Evolutionary conservation across 1,140 invertebrate species (phyloP), one percentile per base, ranked within the genome.

Genomic region (Phenacoccus solenopsis): DNA sequence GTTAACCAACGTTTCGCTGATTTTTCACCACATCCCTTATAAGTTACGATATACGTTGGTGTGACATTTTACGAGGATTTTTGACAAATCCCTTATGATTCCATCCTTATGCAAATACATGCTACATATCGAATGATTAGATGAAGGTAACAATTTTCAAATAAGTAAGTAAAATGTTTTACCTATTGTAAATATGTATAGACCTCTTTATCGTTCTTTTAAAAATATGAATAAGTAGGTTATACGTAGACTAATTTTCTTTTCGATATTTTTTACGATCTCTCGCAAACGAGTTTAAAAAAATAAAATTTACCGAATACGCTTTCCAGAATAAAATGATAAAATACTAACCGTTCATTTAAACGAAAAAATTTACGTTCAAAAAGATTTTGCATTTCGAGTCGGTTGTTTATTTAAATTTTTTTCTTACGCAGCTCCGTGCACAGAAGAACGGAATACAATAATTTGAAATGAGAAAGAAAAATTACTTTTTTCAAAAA

Each of bases 381-480:
- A 2, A 49, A 10, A n/a, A 49, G 4, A 49, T 49, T 49, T 49
- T 49, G 38, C 38, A 49, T 49, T 49, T 49, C 38, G 16, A n/a
- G 12, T 64, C 16, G 20, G 59, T 64, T 25, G 59, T 24, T 64
- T 27, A 64, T 64, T 64, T 64, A 25, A 64, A 64, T 25, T 25
- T 27, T 25, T 25, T 64, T 59, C 16, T n/a, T 64, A 64, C 59
- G 20, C 25, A 10, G 25, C 16, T 10, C 25, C 25, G 59, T 9
- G n/a, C n/a, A n/a, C n/a, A n/a, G n/a, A n/a, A 64, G 59, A 64
- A 64, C 21, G 38, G 25, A 64, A 64, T 64, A 64, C 25, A 64
- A 64, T 25, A 64, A 25, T 64, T 64, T 64, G 59, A 64, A 64
- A 64, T 64, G 59, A 64, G 59, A 64, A 64, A 64, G 59, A 64